phyloP scores from a whole-genome alignment of 2,888 invertebrate species.

The Amiota mariae region DNA sequence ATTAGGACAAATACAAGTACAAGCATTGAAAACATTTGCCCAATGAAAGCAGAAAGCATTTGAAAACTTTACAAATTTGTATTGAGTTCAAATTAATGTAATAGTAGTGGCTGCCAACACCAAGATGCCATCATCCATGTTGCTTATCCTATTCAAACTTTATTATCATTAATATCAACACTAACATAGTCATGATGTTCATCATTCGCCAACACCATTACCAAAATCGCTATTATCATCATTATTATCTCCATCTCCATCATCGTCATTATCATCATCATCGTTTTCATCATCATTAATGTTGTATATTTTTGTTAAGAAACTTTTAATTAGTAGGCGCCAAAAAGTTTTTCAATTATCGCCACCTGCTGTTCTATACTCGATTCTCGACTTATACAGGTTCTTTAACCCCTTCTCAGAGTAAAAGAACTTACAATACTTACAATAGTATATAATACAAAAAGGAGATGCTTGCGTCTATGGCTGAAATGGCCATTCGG shows the following conservation, averaged over 20 bases:
- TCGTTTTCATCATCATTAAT: background rate
- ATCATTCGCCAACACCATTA: background rate
- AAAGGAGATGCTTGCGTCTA: background rate
- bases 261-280: background rate
- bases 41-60: background rate
- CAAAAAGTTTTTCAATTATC: conserved; percentile 64
- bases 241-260: background rate
- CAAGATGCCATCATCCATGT: background rate
- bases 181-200: conserved; percentile 1
- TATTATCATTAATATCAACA: background rate
- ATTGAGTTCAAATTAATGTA: conserved; percentile 3
- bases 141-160: background rate
- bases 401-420: no score
- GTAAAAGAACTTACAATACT: no score
- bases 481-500: conserved; percentile 13
- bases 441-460: no score
- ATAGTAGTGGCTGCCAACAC: background rate
- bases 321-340: conserved; percentile 63
- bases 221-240: conserved; percentile 6
- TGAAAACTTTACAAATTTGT: no score
- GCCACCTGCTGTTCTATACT: conserved; percentile 50
- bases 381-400: no score
- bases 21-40: background rate
- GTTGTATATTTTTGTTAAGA: conserved; percentile 33
- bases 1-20: background rate